Evolutionary conservation across 2,888 invertebrate species (phyloP).

Genomic region (Megaustenia siamemsis): DNA sequence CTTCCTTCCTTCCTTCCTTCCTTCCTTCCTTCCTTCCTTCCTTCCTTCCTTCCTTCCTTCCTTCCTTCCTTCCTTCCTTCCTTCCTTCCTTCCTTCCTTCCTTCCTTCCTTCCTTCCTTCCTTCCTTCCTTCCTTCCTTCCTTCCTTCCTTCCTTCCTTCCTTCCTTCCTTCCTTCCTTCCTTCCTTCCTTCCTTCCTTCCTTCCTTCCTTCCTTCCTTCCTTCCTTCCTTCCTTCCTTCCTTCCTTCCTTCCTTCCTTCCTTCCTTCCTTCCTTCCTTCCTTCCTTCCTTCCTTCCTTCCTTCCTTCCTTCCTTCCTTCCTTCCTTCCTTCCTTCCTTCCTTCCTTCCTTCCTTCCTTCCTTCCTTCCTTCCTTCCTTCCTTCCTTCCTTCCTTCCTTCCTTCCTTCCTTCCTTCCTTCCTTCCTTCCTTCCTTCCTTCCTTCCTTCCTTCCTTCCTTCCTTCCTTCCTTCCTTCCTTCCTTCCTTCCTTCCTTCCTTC

Average conservation of each 20-base stretch:
- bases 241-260: not conserved
- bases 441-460: not conserved
- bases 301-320: not conserved
- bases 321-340: not conserved
- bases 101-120: too few species aligned
- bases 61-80: too few species aligned
- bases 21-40: not conserved
- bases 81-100: too few species aligned
- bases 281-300: not conserved
- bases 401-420: slow-evolving; percentile 29
- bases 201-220: not conserved
- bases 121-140: too few species aligned
- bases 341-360: not conserved
- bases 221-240: not conserved
- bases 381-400: not conserved
- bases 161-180: not conserved
- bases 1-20: not conserved
- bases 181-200: not conserved
- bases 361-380: not conserved
- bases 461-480: not conserved
- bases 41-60: slow-evolving; percentile 1
- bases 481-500: not conserved
- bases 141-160: too few species aligned
- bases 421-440: slow-evolving; percentile 3
- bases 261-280: not conserved